Percentiles rank a stretch among this genome's conserved stretches.
These are phyloP conservation scores for Notodonta ziczac DNA, from an alignment of 2,888 invertebrate species.

Conservation along the genomic window DNA sequence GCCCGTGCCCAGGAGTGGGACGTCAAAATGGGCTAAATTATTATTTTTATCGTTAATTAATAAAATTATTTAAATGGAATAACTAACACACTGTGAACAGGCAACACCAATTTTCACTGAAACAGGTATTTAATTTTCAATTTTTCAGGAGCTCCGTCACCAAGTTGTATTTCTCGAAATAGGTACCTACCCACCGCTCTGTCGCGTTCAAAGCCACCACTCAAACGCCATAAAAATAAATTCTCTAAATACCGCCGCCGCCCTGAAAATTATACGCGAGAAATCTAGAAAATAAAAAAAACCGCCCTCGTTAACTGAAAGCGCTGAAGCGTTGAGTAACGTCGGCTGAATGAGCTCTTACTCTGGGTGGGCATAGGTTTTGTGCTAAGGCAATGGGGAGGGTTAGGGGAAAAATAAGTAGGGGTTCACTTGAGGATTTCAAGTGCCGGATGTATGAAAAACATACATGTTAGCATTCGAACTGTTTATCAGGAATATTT, in stretches of 20 bases:
- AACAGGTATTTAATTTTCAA: too few relatives aligned
- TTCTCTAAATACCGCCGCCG: not conserved
- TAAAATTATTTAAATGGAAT: too few relatives aligned
- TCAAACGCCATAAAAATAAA: not conserved
- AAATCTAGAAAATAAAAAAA: constrained; percentile 43
- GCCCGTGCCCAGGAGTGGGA: too few relatives aligned
- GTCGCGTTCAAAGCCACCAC: not conserved
- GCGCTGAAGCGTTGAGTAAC: constrained; percentile 59
- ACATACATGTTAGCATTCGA: not conserved
- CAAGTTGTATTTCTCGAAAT: not conserved
- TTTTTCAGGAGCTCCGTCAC: too few relatives aligned
- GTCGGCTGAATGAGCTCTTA: constrained; percentile 53
- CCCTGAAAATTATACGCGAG: constrained; percentile 36
- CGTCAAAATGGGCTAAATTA: too few relatives aligned
- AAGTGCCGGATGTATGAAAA: not conserved
- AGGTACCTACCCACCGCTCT: too few relatives aligned
- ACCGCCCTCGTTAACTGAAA: constrained; percentile 67
- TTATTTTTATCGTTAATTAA: too few relatives aligned
- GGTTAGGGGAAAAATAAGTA: not conserved
- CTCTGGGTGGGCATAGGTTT: constrained; percentile 5
- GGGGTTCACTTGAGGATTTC: not conserved
- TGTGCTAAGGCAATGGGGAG: constrained; percentile 1
- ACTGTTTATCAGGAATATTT: not conserved
- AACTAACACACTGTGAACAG: too few relatives aligned
- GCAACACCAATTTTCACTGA: too few relatives aligned